A percentile compares a stretch with the other conserved stretches of the same genome.
Conservation (phyloP, 2,888 invertebrate genomes). For the Terebella lapidaria region DNA sequence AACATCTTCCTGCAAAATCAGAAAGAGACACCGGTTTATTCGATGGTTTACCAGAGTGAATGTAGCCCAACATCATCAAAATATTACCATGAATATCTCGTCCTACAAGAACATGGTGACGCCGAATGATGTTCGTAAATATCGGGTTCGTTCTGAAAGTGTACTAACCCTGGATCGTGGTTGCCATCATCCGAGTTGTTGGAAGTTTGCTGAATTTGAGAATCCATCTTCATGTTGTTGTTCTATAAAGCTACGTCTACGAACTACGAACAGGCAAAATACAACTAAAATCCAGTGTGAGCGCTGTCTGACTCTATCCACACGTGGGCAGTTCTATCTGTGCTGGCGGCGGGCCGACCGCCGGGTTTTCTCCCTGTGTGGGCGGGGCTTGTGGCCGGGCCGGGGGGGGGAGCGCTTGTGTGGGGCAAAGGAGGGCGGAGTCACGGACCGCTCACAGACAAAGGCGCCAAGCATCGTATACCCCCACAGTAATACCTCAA, state of each 20-base stretch:
- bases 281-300: background rate
- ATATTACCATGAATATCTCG: too few relatives aligned
- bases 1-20: conserved; percentile 95
- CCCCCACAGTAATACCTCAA: too few relatives aligned
- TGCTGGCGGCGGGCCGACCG: background rate
- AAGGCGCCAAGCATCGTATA: too few relatives aligned
- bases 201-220: background rate
- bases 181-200: background rate
- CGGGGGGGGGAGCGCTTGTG: too few relatives aligned
- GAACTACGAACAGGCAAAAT: background rate
- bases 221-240: conserved; percentile 4
- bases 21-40: conserved; percentile 2
- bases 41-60: background rate
- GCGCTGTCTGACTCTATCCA: too few relatives aligned
- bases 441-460: too few relatives aligned
- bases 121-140: background rate
- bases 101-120: too few relatives aligned
- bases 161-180: conserved; percentile 4
- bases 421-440: too few relatives aligned
- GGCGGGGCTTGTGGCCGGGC: background rate
- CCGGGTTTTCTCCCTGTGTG: background rate
- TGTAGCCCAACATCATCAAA: too few relatives aligned
- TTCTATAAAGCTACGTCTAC: background rate
- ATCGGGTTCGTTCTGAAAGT: too few relatives aligned
- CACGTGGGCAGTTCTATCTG: background rate